These are phyloP conservation scores for Mirza zaza DNA, from an alignment of 2,113 vertebrate genomes.

Conservation along the genomic window DNA sequence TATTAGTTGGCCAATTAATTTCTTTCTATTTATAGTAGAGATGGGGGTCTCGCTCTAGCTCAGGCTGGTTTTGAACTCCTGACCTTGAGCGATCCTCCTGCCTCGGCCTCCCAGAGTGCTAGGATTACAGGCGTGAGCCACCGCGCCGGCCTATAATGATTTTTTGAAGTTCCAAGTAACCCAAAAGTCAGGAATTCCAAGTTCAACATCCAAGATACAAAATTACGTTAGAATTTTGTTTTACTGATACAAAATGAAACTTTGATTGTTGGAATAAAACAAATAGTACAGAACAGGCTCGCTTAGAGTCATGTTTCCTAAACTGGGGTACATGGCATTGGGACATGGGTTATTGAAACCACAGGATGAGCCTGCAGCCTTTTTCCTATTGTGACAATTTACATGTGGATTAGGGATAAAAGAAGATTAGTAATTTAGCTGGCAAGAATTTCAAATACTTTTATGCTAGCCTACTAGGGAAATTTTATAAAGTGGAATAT, in stretches of 20 bases:
- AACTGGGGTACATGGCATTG: neutral
- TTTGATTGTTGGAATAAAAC: neutral
- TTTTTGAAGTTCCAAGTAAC: neutral
- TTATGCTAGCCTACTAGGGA: neutral
- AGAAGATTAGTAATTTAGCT: neutral
- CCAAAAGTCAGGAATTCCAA: conserved; percentile 8
- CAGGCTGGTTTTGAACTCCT: too few relatives aligned
- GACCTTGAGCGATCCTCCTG: too few relatives aligned
- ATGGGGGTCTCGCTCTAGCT: too few relatives aligned
- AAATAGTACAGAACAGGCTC: neutral
- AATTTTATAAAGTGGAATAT: neutral
- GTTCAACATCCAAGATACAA: neutral
- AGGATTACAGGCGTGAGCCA: too few relatives aligned
- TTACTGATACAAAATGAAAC: conserved; percentile 40
- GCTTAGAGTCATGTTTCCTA: neutral
- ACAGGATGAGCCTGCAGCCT: neutral
- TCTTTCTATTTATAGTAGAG: too few relatives aligned
- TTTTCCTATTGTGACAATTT: neutral
- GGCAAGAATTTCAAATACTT: neutral
- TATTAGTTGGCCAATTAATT: too few relatives aligned
- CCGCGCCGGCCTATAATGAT: neutral
- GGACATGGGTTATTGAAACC: neutral
- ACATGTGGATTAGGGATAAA: neutral
- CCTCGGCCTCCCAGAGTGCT: too few relatives aligned
- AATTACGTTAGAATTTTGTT: conserved; percentile 24